Evolutionary conservation across 2,113 vertebrate species (phyloP).

Genomic region (Melanerpes aurifrons): DNA sequence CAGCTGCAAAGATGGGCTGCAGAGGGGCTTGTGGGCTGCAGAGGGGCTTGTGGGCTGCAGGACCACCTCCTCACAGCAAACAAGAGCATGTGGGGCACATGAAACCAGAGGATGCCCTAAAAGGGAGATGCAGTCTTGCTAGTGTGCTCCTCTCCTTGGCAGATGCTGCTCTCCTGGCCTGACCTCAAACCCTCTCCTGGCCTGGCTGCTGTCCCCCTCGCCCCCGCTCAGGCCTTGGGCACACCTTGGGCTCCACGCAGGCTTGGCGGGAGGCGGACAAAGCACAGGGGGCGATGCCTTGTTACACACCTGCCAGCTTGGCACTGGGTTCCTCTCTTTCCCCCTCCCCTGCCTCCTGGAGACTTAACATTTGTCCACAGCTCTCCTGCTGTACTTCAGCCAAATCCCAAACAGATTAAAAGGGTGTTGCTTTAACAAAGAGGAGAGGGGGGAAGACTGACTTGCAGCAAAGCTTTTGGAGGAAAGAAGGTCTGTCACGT

Average conservation of each 20-base stretch:
- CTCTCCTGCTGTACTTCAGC: background rate
- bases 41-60: too few species aligned
- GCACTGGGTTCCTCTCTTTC: rapidly evolving
- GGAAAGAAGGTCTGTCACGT: rapidly evolving
- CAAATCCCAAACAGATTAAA: background rate
- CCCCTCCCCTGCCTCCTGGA: background rate
- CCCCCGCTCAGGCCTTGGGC: background rate
- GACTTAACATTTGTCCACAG: background rate
- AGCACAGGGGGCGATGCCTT: background rate
- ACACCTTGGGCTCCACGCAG: too few species aligned
- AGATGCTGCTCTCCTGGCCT: background rate
- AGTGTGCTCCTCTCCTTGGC: background rate
- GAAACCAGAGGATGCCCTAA: rapidly evolving
- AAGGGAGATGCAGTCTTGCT: background rate
- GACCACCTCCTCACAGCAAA: rapidly evolving
- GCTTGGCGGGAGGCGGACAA: background rate
- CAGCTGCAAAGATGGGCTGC: background rate
- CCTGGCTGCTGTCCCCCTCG: background rate
- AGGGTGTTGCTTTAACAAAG: background rate
- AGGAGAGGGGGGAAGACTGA: too few species aligned
- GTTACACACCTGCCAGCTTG: constrained; percentile 9
- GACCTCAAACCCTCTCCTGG: rapidly evolving
- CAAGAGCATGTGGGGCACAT: rapidly evolving
- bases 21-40: background rate
- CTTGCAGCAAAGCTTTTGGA: background rate